Evolutionary conservation across 2,888 invertebrate genomes (phyloP).

Genomic region (Dasypolia templi): DNA sequence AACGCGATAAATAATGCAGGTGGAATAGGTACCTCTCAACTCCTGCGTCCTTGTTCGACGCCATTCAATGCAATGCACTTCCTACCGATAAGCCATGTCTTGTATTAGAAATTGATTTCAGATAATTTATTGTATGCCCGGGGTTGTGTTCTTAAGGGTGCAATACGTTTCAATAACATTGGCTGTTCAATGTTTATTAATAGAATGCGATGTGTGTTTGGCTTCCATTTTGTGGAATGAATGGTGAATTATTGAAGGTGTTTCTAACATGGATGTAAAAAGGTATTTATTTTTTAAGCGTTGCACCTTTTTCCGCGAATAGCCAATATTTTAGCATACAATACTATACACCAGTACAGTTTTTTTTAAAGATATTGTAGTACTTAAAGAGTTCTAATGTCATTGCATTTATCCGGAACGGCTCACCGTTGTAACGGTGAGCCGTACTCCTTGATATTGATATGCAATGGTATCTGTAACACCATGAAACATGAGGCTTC

Average conservation of each 20-base stretch:
- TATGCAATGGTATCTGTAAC: too few relatives aligned
- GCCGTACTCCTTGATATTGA: too few relatives aligned
- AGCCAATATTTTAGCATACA: too few relatives aligned
- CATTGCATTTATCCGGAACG: too few relatives aligned
- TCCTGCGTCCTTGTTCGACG: constrained; percentile 70
- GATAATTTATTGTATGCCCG: constrained; percentile 72
- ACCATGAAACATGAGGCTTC: too few relatives aligned
- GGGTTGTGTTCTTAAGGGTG: constrained; percentile 69
- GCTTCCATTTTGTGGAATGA: constrained; percentile 47
- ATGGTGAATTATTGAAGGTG: constrained; percentile 16
- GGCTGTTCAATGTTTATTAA: constrained; percentile 57
- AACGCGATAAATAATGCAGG: constrained; percentile 88
- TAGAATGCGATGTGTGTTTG: constrained; percentile 51
- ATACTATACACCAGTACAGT: too few relatives aligned
- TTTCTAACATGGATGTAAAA: background rate
- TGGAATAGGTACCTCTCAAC: constrained; percentile 79
- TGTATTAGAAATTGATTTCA: constrained; percentile 82
- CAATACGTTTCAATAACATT: constrained; percentile 67
- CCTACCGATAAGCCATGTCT: constrained; percentile 73
- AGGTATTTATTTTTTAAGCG: background rate
- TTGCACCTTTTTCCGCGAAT: background rate
- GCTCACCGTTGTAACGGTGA: too few relatives aligned
- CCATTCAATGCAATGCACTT: constrained; percentile 77
- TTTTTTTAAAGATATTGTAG: too few relatives aligned
- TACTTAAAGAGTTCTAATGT: too few relatives aligned